phyloP scores from a whole-genome alignment of 1,140 invertebrate genomes.

The Teleopsis dalmanni region DNA sequence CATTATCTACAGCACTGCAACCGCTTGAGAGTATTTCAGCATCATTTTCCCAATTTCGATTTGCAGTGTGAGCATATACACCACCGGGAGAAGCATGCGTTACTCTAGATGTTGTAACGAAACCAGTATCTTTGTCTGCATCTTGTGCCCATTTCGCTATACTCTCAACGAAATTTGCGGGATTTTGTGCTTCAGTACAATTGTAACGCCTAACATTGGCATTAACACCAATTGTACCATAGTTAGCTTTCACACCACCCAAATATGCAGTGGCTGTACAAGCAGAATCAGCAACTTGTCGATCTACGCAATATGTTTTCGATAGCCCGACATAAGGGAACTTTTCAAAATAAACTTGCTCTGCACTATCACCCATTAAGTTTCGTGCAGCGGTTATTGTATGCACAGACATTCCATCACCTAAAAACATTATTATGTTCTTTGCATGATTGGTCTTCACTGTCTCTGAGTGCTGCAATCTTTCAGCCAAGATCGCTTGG shows the following conservation, averaged over 20 bases:
- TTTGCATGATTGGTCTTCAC: slow-evolving; percentile 48
- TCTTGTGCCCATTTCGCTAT: slow-evolving; percentile 60
- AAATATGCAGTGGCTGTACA: slow-evolving; percentile 72
- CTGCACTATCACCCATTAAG: slow-evolving; percentile 59
- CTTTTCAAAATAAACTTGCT: slow-evolving; percentile 59
- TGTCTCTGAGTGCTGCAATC: slow-evolving; percentile 32
- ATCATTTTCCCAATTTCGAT: slow-evolving; percentile 72
- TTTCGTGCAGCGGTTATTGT: slow-evolving; percentile 63
- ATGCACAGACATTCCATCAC: slow-evolving; percentile 73
- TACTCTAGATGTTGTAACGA: slow-evolving; percentile 71
- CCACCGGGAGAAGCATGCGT: slow-evolving; percentile 75
- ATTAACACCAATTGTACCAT: slow-evolving; percentile 65
- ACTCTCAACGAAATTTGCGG: slow-evolving; percentile 51
- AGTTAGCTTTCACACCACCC: slow-evolving; percentile 72
- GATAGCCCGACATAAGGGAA: slow-evolving; percentile 63
- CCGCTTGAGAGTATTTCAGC: slow-evolving; percentile 46
- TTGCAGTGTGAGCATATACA: slow-evolving; percentile 69
- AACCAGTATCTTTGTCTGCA: slow-evolving; percentile 61
- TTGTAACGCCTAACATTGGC: slow-evolving; percentile 51
- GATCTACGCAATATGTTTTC: slow-evolving; percentile 74
- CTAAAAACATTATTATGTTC: slow-evolving; percentile 69
- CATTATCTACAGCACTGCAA: slow-evolving; percentile 34
- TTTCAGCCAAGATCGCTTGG: slow-evolving; percentile 24
- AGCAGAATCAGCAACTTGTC: slow-evolving; percentile 70
- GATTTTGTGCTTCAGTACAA: slow-evolving; percentile 37